phyloP scores from a whole-genome alignment of 2,888 invertebrate species.

The Andrena hattorfiana region DNA sequence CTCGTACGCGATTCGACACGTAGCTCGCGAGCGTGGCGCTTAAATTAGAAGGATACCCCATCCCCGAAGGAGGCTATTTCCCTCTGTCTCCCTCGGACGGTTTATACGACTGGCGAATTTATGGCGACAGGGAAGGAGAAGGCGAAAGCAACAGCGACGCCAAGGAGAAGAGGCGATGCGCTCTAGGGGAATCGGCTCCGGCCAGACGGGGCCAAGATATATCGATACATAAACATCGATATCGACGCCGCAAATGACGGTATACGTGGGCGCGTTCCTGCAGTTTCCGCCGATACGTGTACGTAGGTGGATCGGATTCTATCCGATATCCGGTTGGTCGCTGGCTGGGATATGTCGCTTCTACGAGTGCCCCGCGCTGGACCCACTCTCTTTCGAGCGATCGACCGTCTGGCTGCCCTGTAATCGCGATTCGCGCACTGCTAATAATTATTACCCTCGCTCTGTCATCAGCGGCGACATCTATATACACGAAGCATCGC shows the following conservation, averaged over 20 bases:
- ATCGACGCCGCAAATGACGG: slow-evolving; percentile 59
- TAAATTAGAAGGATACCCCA: neutral
- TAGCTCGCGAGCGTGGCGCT: neutral
- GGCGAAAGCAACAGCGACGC: neutral
- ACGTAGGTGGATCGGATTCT: slow-evolving; percentile 50
- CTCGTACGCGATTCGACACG: slow-evolving; percentile 2
- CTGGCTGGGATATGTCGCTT: slow-evolving; percentile 38
- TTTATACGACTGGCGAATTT: slow-evolving; percentile 7
- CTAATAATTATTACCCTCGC: slow-evolving; percentile 83
- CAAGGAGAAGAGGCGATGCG: slow-evolving; percentile 4
- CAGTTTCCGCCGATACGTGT: slow-evolving; percentile 41
- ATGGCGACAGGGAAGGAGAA: slow-evolving; percentile 1
- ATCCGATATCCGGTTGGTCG: slow-evolving; percentile 33
- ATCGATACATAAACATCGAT: slow-evolving; percentile 67
- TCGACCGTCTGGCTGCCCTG: slow-evolving; percentile 77
- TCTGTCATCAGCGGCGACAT: slow-evolving; percentile 84
- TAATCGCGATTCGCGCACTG: slow-evolving; percentile 84
- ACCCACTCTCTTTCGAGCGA: slow-evolving; percentile 45
- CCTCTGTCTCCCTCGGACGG: neutral
- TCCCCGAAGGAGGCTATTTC: no score
- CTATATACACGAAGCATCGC: slow-evolving; percentile 65
- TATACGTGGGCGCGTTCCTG: slow-evolving; percentile 54
- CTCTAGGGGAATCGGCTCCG: slow-evolving; percentile 20
- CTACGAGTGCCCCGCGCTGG: slow-evolving; percentile 19
- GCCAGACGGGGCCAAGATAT: slow-evolving; percentile 35